These are phyloP conservation scores for Vesta saturnalis DNA, from an alignment of 2,888 invertebrate species.

Conservation along the genomic window DNA sequence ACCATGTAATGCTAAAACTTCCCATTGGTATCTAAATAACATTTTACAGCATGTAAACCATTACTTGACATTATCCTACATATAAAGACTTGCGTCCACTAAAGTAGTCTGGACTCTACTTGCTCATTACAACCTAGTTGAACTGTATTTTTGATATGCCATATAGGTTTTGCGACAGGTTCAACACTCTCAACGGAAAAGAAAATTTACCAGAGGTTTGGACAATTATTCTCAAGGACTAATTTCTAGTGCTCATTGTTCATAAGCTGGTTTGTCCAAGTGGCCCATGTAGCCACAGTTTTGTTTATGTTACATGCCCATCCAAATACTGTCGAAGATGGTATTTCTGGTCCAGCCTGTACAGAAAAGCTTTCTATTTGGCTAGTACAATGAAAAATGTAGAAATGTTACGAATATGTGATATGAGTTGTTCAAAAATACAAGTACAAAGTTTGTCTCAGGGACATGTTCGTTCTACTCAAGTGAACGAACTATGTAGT, in stretches of 20 bases:
- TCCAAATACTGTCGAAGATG: not conserved
- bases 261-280: slow-evolving; percentile 4
- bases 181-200: no score
- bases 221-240: not conserved
- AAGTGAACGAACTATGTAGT: slow-evolving; percentile 11
- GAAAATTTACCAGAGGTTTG: not conserved
- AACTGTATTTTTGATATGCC: no score
- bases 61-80: no score
- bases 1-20: not conserved
- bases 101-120: not conserved
- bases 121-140: no score
- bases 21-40: not conserved
- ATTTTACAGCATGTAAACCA: not conserved
- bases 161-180: no score
- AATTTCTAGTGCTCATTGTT: slow-evolving; percentile 15
- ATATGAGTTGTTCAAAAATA: not conserved
- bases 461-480: not conserved
- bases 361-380: slow-evolving; percentile 9
- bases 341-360: not conserved
- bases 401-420: no score
- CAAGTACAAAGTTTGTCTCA: slow-evolving; percentile 4
- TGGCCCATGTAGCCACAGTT: slow-evolving; percentile 13
- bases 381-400: slow-evolving; percentile 11
- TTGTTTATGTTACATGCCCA: slow-evolving; percentile 5
- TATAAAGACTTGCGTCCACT: not conserved